Percentiles rank a stretch among this genome's conserved stretches.
phyloP scores from a whole-genome alignment of 2,888 invertebrate genomes.

The Drosophila ustulata region DNA sequence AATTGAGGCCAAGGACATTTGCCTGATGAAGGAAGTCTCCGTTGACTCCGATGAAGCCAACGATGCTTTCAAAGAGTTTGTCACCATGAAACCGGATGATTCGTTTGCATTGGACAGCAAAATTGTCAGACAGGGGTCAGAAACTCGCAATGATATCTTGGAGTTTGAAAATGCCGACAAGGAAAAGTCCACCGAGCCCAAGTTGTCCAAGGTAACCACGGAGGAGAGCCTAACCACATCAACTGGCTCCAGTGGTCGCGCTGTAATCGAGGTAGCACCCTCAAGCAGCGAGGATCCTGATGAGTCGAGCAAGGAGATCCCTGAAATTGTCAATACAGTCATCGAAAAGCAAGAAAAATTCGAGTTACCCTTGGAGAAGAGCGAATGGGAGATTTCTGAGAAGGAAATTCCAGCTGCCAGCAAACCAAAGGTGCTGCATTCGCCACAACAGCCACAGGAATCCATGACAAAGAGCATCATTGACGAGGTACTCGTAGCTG shows the following conservation, averaged over 20 bases:
- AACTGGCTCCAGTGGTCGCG: constrained; percentile 73
- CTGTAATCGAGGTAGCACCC: constrained; percentile 69
- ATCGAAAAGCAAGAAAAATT: constrained; percentile 70
- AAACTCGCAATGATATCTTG: constrained; percentile 83
- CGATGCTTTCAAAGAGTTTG: constrained; percentile 80
- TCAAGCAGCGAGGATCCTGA: constrained; percentile 77
- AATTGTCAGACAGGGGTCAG: constrained; percentile 83
- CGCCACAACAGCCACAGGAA: constrained; percentile 64
- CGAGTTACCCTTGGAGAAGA: constrained; percentile 82
- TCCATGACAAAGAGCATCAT: constrained; percentile 74
- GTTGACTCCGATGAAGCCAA: constrained; percentile 79
- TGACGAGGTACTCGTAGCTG: constrained; percentile 86
- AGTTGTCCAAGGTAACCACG: constrained; percentile 70
- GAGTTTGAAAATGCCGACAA: constrained; percentile 74
- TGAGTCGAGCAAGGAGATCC: constrained; percentile 79
- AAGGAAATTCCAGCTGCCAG: constrained; percentile 76
- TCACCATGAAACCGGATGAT: constrained; percentile 77
- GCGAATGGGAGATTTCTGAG: constrained; percentile 84
- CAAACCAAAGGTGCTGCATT: constrained; percentile 79
- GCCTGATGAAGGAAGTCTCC: constrained; percentile 70
- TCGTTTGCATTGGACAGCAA: constrained; percentile 60
- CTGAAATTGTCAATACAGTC: constrained; percentile 70
- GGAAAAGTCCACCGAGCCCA: constrained; percentile 56
- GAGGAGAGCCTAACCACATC: constrained; percentile 74
- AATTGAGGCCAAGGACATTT: constrained; percentile 73